Evolutionary conservation across 2,113 vertebrate species (phyloP).

Genomic region (Corythaeola cristata): DNA sequence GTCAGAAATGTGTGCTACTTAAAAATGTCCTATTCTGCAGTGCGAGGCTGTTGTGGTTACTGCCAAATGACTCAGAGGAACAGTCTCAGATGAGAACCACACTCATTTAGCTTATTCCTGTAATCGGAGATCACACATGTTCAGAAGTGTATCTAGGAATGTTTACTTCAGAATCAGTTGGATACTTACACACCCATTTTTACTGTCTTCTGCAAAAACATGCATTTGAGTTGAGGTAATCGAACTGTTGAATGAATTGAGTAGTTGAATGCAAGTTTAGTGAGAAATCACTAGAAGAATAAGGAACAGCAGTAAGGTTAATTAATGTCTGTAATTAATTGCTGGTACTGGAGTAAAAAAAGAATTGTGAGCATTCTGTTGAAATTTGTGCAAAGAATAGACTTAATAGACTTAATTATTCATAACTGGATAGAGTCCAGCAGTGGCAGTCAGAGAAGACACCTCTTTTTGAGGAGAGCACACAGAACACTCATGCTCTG

Average conservation of each 20-base stretch:
- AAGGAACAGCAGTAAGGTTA: neutral
- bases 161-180: neutral
- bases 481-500: neutral
- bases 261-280: neutral
- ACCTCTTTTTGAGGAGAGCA: neutral
- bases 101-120: neutral
- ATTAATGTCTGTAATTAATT: neutral
- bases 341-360: neutral
- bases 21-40: neutral
- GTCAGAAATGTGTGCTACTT: constrained; percentile 20
- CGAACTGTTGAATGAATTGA: neutral
- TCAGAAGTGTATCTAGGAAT: neutral
- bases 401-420: neutral
- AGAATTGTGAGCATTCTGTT: neutral
- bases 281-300: neutral
- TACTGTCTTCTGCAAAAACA: neutral
- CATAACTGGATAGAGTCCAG: neutral
- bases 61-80: constrained; percentile 28
- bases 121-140: neutral
- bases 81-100: neutral
- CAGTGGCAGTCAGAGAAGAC: neutral
- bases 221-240: neutral
- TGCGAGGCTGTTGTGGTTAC: neutral
- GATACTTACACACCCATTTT: neutral
- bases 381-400: neutral